Base-by-base conservation (phyloP, 2,113 vertebrate species). In the Brachypodius melanocephalos region DNA sequence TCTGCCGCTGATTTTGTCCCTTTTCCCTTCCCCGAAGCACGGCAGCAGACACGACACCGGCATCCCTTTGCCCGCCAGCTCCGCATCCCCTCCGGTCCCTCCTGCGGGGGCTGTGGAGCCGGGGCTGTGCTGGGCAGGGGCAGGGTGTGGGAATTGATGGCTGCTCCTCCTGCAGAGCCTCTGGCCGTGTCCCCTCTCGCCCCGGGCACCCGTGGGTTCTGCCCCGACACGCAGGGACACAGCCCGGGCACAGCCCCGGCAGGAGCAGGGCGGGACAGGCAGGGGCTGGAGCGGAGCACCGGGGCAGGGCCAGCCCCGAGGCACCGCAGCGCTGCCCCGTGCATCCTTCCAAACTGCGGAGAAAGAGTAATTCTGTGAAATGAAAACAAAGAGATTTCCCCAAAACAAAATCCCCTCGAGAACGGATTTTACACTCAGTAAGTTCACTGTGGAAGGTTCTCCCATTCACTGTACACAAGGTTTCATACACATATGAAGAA, bases 51-150 rank as follows among this genome's bases (percentile, higher is more conserved):
- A 3, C 0, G 12, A 16, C 13, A 3, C 48, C 0, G 22, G 34
- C 17, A 17, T 38, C 25, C 0, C 48, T 25, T 2, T 61, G 46
- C 46, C 40, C 0, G 1, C 22, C 8, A 14, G 19, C 3, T 12
- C 43, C 17, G 8, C 73, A 14, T 15, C 58, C 36, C 69, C 29
- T 12, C 34, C 77, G 4, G 2, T 1, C 61, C 49, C 34, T 40
- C 16, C 11, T n/a, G n/a, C 3, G 16, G 48, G 2, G 26, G 22
- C 69, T 5, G 52, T n/a, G 54, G 28, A 68, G 68, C 5, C 3
- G 16, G 43, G 2, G 22, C 69, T 4, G 54, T 57, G 54, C 54
- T 14, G 19, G 51, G 72, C 40, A 1, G 6, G 24, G 55, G 6
- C 57, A 19, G 67, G 54, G 15, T 2, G 21, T 20, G 61, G 65